Percentiles rank a stretch among this genome's conserved stretches.
These are phyloP conservation scores for Falco rusticolus DNA, from an alignment of 2,797 vertebrate genomes.

Conservation along the genomic window DNA sequence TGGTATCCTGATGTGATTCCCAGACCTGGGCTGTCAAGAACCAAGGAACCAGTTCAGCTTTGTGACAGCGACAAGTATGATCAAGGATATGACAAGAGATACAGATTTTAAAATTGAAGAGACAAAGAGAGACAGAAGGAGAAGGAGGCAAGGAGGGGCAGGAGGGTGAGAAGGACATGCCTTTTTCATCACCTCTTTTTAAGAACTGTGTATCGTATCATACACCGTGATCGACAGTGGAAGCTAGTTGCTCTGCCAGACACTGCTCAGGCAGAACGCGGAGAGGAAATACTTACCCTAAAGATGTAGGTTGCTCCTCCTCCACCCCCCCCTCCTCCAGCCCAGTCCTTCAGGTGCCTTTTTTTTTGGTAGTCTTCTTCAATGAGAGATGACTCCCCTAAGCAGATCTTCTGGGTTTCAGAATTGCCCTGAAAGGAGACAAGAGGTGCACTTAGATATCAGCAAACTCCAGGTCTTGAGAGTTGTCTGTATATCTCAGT, in stretches of 20 bases:
- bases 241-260: neutral
- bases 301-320: conserved; percentile 90
- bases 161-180: too few relatives aligned
- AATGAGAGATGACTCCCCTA: conserved; percentile 87
- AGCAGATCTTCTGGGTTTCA: conserved; percentile 86
- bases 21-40: neutral
- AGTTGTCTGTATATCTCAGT: neutral
- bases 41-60: neutral
- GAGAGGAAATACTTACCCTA: conserved; percentile 74
- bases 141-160: too few relatives aligned
- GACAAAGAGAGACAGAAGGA: neutral
- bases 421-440: conserved; percentile 78
- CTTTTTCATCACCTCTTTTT: neutral
- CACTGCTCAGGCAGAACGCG: neutral
- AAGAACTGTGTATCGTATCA: neutral
- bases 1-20: neutral
- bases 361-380: conserved; percentile 80
- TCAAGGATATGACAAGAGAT: neutral
- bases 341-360: conserved; percentile 76
- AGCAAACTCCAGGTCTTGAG: neutral
- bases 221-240: neutral
- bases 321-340: conserved; percentile 90
- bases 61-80: neutral
- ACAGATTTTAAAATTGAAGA: neutral
- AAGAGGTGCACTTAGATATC: neutral